Percentiles rank a stretch among this genome's conserved stretches.
phyloP scores from a whole-genome alignment of 2,113 vertebrate genomes.

The Chiloscyllium plagiosum region DNA sequence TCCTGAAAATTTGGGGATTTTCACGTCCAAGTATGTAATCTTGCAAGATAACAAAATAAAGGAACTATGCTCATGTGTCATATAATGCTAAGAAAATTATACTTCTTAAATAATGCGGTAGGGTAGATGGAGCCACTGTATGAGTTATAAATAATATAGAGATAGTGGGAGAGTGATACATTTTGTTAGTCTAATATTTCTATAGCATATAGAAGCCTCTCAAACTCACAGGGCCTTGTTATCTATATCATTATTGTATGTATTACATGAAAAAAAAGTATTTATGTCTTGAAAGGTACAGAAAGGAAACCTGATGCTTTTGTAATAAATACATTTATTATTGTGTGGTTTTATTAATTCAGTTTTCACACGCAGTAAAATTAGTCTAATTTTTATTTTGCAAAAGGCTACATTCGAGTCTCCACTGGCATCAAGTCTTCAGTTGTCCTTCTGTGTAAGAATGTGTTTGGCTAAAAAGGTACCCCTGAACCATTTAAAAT shows the following conservation, averaged over 20 bases:
- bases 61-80: background rate
- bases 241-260: conserved; percentile 34
- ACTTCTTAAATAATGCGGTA: conserved; percentile 20
- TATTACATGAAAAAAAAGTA: conserved; percentile 33
- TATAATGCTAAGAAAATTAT: conserved; percentile 16
- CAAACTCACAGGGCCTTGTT: conserved; percentile 21
- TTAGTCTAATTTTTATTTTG: background rate
- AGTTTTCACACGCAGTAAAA: background rate
- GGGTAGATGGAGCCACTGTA: conserved; percentile 25
- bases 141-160: conserved; percentile 26
- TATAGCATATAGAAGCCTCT: conserved; percentile 17
- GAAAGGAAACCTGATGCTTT: conserved; percentile 20
- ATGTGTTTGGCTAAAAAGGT: background rate
- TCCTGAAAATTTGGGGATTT: conserved; percentile 25
- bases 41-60: conserved; percentile 13
- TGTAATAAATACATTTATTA: conserved; percentile 9
- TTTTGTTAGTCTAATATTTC: conserved; percentile 31
- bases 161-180: conserved; percentile 19
- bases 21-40: conserved; percentile 1
- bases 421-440: background rate
- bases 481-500: conserved; percentile 14
- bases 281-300: conserved; percentile 31
- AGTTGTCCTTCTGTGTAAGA: background rate
- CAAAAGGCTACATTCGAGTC: background rate
- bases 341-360: conserved; percentile 10